Percentiles rank a stretch among this genome's conserved stretches.
Conservation (phyloP, 2,113 vertebrate species). For the Isichthys henryi region DNA sequence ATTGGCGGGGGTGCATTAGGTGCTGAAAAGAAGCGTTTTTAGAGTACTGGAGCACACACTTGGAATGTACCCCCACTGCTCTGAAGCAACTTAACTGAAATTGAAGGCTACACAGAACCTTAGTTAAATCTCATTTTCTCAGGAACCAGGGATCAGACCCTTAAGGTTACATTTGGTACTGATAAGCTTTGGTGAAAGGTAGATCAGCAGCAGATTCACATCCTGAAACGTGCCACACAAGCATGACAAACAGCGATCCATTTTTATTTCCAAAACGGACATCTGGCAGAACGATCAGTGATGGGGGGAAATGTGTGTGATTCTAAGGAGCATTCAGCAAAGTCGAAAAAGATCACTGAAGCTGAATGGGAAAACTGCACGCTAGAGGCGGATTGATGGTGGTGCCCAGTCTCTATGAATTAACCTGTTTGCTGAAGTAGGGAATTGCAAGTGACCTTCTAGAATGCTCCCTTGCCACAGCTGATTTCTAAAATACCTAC, state of each 20-base stretch:
- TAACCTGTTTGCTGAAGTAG: conserved; percentile 20
- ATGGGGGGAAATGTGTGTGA: neutral
- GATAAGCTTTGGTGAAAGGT: neutral
- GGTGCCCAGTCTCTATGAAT: neutral
- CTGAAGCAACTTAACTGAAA: neutral
- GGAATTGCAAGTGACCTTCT: conserved; percentile 20
- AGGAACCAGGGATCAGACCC: neutral
- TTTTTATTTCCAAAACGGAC: neutral
- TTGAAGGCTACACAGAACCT: neutral
- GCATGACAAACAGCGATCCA: neutral
- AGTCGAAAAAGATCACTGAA: neutral
- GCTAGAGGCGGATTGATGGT: neutral
- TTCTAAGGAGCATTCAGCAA: neutral
- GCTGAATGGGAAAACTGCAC: neutral
- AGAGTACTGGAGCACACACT: neutral
- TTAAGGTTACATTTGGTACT: neutral
- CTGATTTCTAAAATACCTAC: conserved; percentile 30
- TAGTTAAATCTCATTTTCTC: neutral
- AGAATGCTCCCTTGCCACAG: conserved; percentile 22
- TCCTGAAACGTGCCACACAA: neutral
- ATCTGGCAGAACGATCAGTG: neutral
- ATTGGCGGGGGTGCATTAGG: neutral
- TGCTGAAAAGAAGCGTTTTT: neutral
- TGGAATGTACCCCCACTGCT: neutral
- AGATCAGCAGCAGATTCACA: neutral